Evolutionary conservation across 2,888 invertebrate genomes (phyloP), one percentile per base, ranked within the genome.

Genomic region (Steromphala cineraria): DNA sequence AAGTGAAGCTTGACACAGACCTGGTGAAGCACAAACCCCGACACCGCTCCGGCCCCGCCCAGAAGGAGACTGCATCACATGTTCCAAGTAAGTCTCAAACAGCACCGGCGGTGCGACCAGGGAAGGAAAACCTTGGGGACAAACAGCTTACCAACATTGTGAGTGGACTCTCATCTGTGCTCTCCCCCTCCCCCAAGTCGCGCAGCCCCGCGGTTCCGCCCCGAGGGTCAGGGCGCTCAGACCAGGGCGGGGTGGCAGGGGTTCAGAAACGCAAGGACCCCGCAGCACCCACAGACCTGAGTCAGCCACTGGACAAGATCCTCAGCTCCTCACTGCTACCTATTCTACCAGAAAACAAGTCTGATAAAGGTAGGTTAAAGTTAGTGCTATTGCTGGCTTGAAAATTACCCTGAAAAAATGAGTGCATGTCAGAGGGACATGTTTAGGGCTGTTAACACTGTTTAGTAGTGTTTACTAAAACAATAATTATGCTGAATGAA

Each of bases 221-320:
- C 46, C 46, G 46, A 10, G 46, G 46, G 13, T 5, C 46, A 10
- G 62, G 62, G 10, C 62, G 62, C 10, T 28, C 28, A n/a, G 62
- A 62, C 19, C 13, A 10, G 8, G 28, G 8, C 5, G 28, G 28
- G 28, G 17, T 62, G 4, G 13, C 62, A 15, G 46, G 46, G 46
- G 1, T 10, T 1, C 24, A 15, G 7, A 62, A 62, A 28, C 62
- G 62, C 62, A 62, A 62, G 24, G 62, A 62, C 28, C 46, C 46
- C 46, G 13, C 28, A 28, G 55, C 74, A 55, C 76, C 79, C 21
- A 78, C 71, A 24, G 83, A 83, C 24, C 80, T 80, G 55, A 53
- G 80, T 7, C 83, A 85, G 53, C 86, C 87, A 0, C 78, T 88
- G 75, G 87, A 88, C 62, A 86, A 87, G 46, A 80, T 87, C 31